phyloP scores from a whole-genome alignment of 2,797 vertebrate genomes.

The Takifugu rubripes region DNA sequence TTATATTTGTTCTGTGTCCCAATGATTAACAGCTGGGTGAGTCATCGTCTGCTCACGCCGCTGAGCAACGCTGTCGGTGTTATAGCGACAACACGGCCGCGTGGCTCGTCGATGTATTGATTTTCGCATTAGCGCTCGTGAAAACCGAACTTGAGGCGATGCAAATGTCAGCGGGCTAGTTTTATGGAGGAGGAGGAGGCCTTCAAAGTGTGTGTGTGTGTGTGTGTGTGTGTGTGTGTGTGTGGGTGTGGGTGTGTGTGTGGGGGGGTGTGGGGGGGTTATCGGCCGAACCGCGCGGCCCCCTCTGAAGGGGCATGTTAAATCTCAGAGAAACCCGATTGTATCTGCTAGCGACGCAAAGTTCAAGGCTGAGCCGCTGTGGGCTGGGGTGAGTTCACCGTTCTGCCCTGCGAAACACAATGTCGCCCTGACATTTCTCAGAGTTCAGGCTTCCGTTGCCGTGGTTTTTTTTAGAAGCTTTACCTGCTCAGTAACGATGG shows the following conservation, averaged over 20 bases:
- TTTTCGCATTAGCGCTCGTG: neutral
- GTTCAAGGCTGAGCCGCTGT: constrained; percentile 12
- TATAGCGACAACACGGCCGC: neutral
- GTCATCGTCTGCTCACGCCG: constrained; percentile 18
- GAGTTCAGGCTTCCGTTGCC: neutral
- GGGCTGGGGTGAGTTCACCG: neutral
- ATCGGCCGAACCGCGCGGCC: too few species aligned
- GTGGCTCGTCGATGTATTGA: constrained; percentile 3
- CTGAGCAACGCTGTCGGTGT: constrained; percentile 9
- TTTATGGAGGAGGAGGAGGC: too few species aligned
- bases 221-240: too few species aligned
- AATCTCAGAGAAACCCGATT: too few species aligned
- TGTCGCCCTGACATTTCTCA: neutral
- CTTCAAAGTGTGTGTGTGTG: too few species aligned
- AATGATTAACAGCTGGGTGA: constrained; percentile 22
- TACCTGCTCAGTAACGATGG: too few species aligned
- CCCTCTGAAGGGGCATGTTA: too few species aligned
- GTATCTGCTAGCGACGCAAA: constrained; percentile 8
- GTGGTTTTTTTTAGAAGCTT: too few species aligned
- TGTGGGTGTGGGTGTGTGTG: too few species aligned
- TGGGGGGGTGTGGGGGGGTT: too few species aligned
- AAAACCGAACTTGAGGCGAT: constrained; percentile 8
- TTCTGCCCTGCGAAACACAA: constrained; percentile 6
- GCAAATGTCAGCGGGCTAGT: too few species aligned
- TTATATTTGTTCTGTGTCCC: constrained; percentile 39